phyloP scores from a whole-genome alignment of 2,797 vertebrate species.

The Microctenopoma stevenorrisi region DNA sequence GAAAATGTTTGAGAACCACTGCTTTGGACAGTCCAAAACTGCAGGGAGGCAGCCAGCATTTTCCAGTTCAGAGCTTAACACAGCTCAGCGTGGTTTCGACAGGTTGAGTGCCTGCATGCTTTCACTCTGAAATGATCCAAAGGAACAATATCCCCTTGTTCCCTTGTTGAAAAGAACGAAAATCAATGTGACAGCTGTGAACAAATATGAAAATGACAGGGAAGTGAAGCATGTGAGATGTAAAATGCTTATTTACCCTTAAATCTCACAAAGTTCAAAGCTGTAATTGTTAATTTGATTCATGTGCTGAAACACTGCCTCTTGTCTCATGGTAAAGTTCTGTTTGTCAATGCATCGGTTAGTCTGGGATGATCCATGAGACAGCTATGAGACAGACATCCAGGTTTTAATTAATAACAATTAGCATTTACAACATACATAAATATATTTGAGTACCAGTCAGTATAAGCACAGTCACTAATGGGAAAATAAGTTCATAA shows the following conservation, averaged over 20 bases:
- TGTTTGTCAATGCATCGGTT: constrained; percentile 51
- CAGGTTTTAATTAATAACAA: constrained; percentile 36
- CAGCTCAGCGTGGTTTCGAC: constrained; percentile 73
- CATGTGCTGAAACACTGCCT: constrained; percentile 57
- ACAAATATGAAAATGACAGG: constrained; percentile 72
- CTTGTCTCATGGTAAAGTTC: constrained; percentile 60
- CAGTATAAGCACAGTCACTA: not conserved
- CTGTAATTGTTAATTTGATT: constrained; percentile 75
- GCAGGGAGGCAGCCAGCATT: constrained; percentile 68
- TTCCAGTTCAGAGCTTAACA: constrained; percentile 73
- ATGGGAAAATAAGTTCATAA: not conserved
- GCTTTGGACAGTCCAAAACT: constrained; percentile 66
- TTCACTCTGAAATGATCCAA: constrained; percentile 68
- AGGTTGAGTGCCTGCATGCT: constrained; percentile 80
- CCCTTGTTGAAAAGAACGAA: constrained; percentile 52
- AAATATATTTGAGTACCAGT: constrained; percentile 8
- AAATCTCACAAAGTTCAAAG: constrained; percentile 72
- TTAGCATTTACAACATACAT: constrained; percentile 14
- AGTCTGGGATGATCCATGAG: constrained; percentile 45
- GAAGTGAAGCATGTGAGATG: constrained; percentile 70
- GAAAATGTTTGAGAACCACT: constrained; percentile 62
- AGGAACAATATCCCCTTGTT: constrained; percentile 78
- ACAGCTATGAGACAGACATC: constrained; percentile 7
- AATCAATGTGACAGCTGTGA: constrained; percentile 75
- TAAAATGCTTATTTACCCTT: constrained; percentile 53